Conservation (phyloP, 2,797 vertebrate genomes). For the Hippoglossus hippoglossus region DNA sequence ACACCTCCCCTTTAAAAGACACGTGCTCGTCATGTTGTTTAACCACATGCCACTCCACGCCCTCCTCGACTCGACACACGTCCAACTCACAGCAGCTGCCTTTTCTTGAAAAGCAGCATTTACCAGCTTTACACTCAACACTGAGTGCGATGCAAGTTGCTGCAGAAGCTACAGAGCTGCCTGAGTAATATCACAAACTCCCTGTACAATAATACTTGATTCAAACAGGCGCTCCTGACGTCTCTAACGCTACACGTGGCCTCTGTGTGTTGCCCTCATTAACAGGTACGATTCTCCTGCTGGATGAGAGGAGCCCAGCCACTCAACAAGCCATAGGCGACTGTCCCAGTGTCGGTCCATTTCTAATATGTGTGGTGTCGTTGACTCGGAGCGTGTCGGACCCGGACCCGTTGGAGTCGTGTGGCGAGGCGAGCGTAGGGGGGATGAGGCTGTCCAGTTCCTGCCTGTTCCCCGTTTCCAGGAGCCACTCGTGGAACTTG, state of each 20-base stretch:
- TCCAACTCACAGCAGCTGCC: slow-evolving; percentile 11
- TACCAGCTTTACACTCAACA: too few relatives aligned
- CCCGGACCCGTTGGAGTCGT: slow-evolving; percentile 57
- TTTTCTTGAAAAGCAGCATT: slow-evolving; percentile 6
- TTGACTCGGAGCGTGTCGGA: slow-evolving; percentile 42
- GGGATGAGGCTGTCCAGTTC: slow-evolving; percentile 94
- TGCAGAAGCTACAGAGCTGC: background rate
- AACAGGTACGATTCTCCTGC: too few relatives aligned
- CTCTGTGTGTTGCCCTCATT: too few relatives aligned
- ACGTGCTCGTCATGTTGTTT: slow-evolving; percentile 8
- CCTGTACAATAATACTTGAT: background rate
- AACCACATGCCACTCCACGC: slow-evolving; percentile 37
- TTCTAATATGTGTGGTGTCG: slow-evolving; percentile 19
- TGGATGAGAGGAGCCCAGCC: too few relatives aligned
- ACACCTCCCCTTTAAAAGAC: background rate
- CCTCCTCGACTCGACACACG: background rate
- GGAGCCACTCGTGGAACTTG: slow-evolving; percentile 94
- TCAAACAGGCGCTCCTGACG: too few relatives aligned
- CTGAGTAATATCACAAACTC: too few relatives aligned
- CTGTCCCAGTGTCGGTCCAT: slow-evolving; percentile 36
- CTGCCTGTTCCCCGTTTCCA: slow-evolving; percentile 88
- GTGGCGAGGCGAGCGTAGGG: slow-evolving; percentile 32
- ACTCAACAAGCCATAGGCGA: slow-evolving; percentile 58
- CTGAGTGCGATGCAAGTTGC: background rate
- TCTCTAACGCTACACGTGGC: too few relatives aligned